Percentiles rank a stretch among this genome's conserved stretches.
phyloP scores from a whole-genome alignment of 2,113 vertebrate species.

The Glaucidium brasilianum region DNA sequence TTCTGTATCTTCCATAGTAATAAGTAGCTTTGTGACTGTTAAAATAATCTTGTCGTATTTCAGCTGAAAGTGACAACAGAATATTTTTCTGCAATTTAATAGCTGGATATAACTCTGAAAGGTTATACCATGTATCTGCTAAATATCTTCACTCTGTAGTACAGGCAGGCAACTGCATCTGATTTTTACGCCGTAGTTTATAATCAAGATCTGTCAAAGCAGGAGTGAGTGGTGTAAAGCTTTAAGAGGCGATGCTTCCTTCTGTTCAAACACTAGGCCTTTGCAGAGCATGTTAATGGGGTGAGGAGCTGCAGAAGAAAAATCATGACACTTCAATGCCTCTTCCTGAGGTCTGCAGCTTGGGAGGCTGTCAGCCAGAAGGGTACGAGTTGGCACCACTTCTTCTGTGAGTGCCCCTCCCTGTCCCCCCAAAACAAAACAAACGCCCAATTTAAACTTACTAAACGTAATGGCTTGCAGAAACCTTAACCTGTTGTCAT shows the following conservation, averaged over 20 bases:
- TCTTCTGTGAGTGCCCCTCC: not conserved
- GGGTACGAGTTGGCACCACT: not conserved
- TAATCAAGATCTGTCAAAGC: constrained; percentile 8
- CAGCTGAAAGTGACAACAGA: not conserved
- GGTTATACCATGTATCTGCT: not conserved
- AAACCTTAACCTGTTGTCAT: not conserved
- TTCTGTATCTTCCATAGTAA: not conserved
- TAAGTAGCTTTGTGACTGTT: constrained; percentile 11
- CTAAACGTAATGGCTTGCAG: not conserved
- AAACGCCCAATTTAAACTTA: not conserved
- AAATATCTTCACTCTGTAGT: not conserved
- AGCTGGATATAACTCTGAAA: not conserved
- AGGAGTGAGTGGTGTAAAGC: not conserved
- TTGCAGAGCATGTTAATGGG: not conserved
- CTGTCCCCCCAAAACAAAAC: not conserved
- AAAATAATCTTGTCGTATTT: constrained; percentile 20
- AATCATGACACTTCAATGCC: not conserved
- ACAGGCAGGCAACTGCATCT: not conserved
- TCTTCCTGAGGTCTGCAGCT: not conserved
- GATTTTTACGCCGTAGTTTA: not conserved
- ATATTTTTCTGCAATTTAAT: not conserved
- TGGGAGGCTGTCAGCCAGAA: not conserved
- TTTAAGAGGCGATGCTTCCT: not conserved
- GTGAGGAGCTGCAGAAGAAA: not conserved
- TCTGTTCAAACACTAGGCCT: not conserved